These are phyloP conservation scores for Falco novaeseelandiae DNA, from an alignment of 2,797 vertebrate genomes.

Conservation along the genomic window DNA sequence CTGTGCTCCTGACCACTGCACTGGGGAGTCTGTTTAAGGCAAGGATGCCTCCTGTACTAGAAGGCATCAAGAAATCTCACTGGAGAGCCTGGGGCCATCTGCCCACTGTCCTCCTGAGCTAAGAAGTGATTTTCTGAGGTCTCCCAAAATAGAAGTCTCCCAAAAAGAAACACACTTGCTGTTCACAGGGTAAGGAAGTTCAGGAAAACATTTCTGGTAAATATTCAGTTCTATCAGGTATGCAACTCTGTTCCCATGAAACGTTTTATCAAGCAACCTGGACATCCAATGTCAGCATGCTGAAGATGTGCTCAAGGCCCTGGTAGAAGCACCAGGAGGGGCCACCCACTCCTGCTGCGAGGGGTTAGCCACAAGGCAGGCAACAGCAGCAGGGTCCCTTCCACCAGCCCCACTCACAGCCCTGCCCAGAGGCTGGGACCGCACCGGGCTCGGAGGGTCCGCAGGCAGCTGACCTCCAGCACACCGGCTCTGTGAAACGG, in stretches of 20 bases:
- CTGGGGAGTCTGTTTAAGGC: background rate
- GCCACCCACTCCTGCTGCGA: accelerated
- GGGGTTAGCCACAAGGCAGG: background rate
- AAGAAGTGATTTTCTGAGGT: background rate
- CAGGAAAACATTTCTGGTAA: background rate
- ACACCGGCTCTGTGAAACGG: background rate
- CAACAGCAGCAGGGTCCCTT: background rate
- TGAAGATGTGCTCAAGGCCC: background rate
- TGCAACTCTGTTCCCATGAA: background rate
- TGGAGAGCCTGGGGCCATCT: background rate
- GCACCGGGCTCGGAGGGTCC: accelerated
- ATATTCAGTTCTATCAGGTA: background rate
- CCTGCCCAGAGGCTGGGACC: accelerated
- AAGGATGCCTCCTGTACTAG: background rate
- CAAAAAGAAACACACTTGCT: background rate
- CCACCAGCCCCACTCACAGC: background rate
- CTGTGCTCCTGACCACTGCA: background rate
- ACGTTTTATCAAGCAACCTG: background rate
- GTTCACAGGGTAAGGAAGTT: background rate
- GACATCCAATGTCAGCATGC: accelerated
- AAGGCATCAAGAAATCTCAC: background rate
- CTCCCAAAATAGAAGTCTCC: background rate
- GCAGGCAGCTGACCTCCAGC: background rate
- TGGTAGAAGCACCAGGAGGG: background rate
- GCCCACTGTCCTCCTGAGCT: background rate